Evolutionary conservation across 2,113 vertebrate genomes (phyloP), one percentile per base, ranked within the genome.

Genomic region (Odobenus rosmarus): DNA sequence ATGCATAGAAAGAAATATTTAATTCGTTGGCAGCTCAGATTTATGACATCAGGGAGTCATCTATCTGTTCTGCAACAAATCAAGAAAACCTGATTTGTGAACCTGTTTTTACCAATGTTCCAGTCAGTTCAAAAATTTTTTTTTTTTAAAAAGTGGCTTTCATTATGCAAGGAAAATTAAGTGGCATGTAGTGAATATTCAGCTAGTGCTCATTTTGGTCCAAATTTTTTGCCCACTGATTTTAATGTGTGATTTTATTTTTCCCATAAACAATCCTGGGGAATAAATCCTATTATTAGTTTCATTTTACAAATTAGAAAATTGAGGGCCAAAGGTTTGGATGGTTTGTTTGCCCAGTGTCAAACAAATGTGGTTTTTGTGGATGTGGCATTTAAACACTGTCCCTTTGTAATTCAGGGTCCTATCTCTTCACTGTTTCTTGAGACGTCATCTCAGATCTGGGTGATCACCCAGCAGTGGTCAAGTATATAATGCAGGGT

Each of bases 21-120:
- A 96, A 85, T 85, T 92, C 36, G 13, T 84, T 92, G 51, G 36
- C 72, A 94, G 55, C n/a, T 81, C 49, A 71, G 31, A 83, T 49
- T 80, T 94, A 72, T 71, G 82, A 62, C 28, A 77, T 85, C 67
- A 28, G 46, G 31, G 59, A 77, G 31, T 49, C n/a, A 72, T 80
- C 33, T 77, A 23, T 92, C 51, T 84, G 13, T 84, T 84, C 76
- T 85, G 13, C 33, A 85, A 28, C 46, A 92, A 80, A 64, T 94
- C 31, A 87, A 57, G 46, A 92, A 85, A 46, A 92, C 51, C 26
- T 94, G 71, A 80, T 46, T 55, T 89, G n/a, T 64, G 62, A 88
- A 59, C 46, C 49, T 82, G 51, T 18, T 81, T 72, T 96, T 92
- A 74, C 36, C 28, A 67, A 14, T 93, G 53, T 95, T 51, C 28